A percentile compares a stretch with the other conserved stretches of the same genome.
Conservation (phyloP, 2,113 vertebrate genomes). For the Atractosteus spatula region DNA sequence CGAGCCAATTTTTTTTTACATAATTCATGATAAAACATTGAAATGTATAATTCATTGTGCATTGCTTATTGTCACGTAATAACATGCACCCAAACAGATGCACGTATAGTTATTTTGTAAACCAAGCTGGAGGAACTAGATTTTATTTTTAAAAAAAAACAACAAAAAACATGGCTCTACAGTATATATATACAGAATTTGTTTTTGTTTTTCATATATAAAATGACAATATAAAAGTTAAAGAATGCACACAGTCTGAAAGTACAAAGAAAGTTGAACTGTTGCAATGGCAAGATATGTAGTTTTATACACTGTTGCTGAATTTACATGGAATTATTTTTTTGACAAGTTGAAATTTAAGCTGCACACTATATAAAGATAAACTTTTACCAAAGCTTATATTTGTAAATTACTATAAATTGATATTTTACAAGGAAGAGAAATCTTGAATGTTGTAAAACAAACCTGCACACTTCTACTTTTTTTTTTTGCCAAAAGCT, state of each 20-base stretch:
- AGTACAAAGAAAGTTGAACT: slow-evolving; percentile 94
- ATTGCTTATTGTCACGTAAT: slow-evolving; percentile 83
- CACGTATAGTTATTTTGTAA: slow-evolving; percentile 83
- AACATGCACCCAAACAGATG: slow-evolving; percentile 85
- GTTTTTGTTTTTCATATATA: slow-evolving; percentile 79
- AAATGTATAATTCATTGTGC: slow-evolving; percentile 87
- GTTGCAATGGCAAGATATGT: slow-evolving; percentile 90
- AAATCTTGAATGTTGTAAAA: slow-evolving; percentile 65
- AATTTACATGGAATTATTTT: slow-evolving; percentile 83
- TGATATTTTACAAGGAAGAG: slow-evolving; percentile 85
- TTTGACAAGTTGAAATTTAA: slow-evolving; percentile 66
- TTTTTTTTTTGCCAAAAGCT: slow-evolving; percentile 58
- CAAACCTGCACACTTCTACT: slow-evolving; percentile 67
- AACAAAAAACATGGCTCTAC: slow-evolving; percentile 82
- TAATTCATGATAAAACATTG: slow-evolving; percentile 91
- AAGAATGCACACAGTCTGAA: slow-evolving; percentile 94
- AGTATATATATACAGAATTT: slow-evolving; percentile 93
- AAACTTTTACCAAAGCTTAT: slow-evolving; percentile 93
- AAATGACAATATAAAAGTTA: slow-evolving; percentile 99
- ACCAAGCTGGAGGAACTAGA: slow-evolving; percentile 90
- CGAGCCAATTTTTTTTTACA: slow-evolving; percentile 79
- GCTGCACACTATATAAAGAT: slow-evolving; percentile 77
- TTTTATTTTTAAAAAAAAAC: slow-evolving; percentile 76
- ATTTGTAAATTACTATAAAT: slow-evolving; percentile 94
- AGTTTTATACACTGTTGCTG: slow-evolving; percentile 87